Evolutionary conservation across 2,888 invertebrate species (phyloP).

Genomic region (Dexiosoma caninum): DNA sequence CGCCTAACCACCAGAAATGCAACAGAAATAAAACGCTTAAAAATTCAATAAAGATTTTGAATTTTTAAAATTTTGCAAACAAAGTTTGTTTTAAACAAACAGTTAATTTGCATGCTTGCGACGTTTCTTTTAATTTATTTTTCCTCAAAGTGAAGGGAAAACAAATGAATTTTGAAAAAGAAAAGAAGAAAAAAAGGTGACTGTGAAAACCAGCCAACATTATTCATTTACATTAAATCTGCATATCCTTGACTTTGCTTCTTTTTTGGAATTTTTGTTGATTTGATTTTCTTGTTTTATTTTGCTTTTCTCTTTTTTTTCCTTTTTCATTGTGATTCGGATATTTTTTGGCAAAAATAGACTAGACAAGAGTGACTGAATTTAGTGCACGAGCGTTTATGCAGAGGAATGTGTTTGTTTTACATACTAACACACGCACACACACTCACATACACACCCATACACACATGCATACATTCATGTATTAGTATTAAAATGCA

Average conservation of each 20-base stretch:
- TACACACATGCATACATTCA: too few species aligned
- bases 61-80: slow-evolving; percentile 35
- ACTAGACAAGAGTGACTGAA: slow-evolving; percentile 48
- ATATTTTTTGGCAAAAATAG: slow-evolving; percentile 7
- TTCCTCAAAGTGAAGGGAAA: neutral
- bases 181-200: neutral
- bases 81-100: slow-evolving; percentile 50
- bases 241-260: slow-evolving; percentile 55
- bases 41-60: slow-evolving; percentile 56
- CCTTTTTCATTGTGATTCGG: neutral
- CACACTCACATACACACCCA: too few species aligned
- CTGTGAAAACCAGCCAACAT: slow-evolving; percentile 6
- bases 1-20: too few species aligned
- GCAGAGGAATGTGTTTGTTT: slow-evolving; percentile 8
- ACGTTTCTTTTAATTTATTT: slow-evolving; percentile 5
- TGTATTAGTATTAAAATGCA: slow-evolving; percentile 5
- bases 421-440: too few species aligned
- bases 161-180: slow-evolving; percentile 5
- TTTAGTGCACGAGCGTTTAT: neutral
- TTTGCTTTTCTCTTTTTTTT: neutral
- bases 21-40: neutral
- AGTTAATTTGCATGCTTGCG: slow-evolving; percentile 59
- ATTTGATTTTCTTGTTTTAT: slow-evolving; percentile 2
- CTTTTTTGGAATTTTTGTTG: slow-evolving; percentile 20
- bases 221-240: slow-evolving; percentile 55